Percentiles rank a stretch among this genome's conserved stretches.
These are phyloP conservation scores for Xanthostigma xanthostigma DNA, from an alignment of 2,888 invertebrate species.

Conservation along the genomic window DNA sequence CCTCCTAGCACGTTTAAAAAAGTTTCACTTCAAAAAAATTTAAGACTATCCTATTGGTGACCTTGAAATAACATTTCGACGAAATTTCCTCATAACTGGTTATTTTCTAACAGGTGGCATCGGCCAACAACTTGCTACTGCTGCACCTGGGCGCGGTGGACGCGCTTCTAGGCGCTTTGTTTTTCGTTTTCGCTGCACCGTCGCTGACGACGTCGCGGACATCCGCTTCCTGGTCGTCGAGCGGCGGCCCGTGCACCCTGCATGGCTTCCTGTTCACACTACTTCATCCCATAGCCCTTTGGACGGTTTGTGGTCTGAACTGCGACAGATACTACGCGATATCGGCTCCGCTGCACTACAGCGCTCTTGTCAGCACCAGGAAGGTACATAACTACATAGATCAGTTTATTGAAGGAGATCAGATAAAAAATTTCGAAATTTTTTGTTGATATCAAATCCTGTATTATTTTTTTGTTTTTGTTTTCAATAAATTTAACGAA, in stretches of 20 bases:
- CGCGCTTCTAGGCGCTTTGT: slow-evolving; percentile 45
- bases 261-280: slow-evolving; percentile 55
- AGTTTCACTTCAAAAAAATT: too few relatives aligned
- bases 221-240: slow-evolving; percentile 27
- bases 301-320: slow-evolving; percentile 69
- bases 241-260: slow-evolving; percentile 41
- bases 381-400: too few relatives aligned
- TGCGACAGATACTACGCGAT: slow-evolving; percentile 70
- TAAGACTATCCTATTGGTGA: too few relatives aligned
- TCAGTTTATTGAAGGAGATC: too few relatives aligned
- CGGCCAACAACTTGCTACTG: slow-evolving; percentile 56
- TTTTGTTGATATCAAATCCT: too few relatives aligned
- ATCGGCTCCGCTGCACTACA: slow-evolving; percentile 64
- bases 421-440: too few relatives aligned
- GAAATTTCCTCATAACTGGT: neutral
- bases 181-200: slow-evolving; percentile 39
- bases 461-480: too few relatives aligned
- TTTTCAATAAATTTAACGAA: too few relatives aligned
- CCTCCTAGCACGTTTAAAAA: too few relatives aligned
- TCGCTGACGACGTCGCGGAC: slow-evolving; percentile 24
- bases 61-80: too few relatives aligned
- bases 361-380: slow-evolving; percentile 55
- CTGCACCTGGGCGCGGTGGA: slow-evolving; percentile 59
- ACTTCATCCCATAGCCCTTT: slow-evolving; percentile 57
- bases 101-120: slow-evolving; percentile 34